Base-by-base conservation (phyloP, 2,888 invertebrate genomes). In the Ophraella communa region DNA sequence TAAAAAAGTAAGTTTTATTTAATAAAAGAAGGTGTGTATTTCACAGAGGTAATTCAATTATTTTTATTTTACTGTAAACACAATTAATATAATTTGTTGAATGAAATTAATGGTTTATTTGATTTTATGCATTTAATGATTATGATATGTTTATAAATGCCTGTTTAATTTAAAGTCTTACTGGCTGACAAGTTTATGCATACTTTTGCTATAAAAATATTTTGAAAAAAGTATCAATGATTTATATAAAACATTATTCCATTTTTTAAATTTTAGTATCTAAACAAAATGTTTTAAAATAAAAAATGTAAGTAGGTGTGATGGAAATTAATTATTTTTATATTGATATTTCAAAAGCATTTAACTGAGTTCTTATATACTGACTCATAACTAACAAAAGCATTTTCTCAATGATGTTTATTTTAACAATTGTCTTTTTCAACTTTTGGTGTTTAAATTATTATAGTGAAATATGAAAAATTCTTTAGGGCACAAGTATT, bases 401-500 rank as follows among this genome's bases (percentile, higher is more conserved):
- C n/a, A n/a, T n/a, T n/a, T n/a, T n/a, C n/a, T n/a, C n/a, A n/a
- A n/a, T n/a, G n/a, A n/a, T n/a, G n/a, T n/a, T n/a, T n/a, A n/a
- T n/a, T n/a, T n/a, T n/a, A n/a, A n/a, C n/a, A n/a, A n/a, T n/a
- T n/a, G n/a, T n/a, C n/a, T n/a, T n/a, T n/a, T n/a, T n/a, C n/a
- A n/a, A n/a, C n/a, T n/a, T n/a, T n/a, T n/a, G n/a, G n/a, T n/a
- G n/a, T n/a, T n/a, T n/a, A n/a, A n/a, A n/a, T n/a, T 42, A 21
- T 42, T 27, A 21, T 56, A 8, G n/a, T n/a, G n/a, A n/a, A n/a
- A n/a, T n/a, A n/a, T n/a, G n/a, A n/a, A 24, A 30, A 7, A n/a
- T 17, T 21, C 30, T 73, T 60, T 82, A 93, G 93, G 76, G 84
- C 84, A 53, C 89, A 90, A 77, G 85, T 94, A 53, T 83, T 88